Conservation (phyloP, 2,888 invertebrate genomes). For the Eristalis arbustorum region DNA sequence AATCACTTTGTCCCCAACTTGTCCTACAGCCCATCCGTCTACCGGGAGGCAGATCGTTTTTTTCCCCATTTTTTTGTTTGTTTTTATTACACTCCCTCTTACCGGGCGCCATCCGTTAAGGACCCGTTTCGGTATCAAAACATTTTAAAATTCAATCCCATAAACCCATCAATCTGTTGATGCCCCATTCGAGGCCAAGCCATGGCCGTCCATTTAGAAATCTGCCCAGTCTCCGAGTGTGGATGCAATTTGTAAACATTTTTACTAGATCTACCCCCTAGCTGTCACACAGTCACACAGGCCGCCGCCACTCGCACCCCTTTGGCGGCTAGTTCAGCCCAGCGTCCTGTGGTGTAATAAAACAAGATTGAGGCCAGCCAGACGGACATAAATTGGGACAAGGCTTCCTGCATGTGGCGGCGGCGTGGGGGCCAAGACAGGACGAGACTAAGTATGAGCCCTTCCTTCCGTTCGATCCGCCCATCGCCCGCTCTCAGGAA, state of each 20-base stretch:
- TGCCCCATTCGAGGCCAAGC: slow-evolving; percentile 46
- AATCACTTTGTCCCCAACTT: slow-evolving; percentile 31
- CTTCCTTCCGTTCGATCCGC: background rate
- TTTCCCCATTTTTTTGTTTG: background rate
- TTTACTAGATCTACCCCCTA: slow-evolving; percentile 1
- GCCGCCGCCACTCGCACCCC: background rate
- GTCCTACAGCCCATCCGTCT: background rate
- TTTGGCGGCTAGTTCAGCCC: background rate
- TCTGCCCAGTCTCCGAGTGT: slow-evolving; percentile 29
- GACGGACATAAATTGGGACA: slow-evolving; percentile 64
- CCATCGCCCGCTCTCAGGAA: background rate
- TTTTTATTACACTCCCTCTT: slow-evolving; percentile 2
- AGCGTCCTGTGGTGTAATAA: slow-evolving; percentile 35
- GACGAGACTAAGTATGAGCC: background rate
- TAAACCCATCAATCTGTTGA: slow-evolving; percentile 65
- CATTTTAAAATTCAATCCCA: slow-evolving; percentile 66
- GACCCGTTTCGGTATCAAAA: slow-evolving; percentile 55
- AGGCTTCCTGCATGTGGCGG: background rate
- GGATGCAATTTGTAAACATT: slow-evolving; percentile 69
- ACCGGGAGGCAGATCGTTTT: background rate
- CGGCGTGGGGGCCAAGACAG: background rate
- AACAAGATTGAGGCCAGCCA: slow-evolving; percentile 60
- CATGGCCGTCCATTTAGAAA: slow-evolving; percentile 46
- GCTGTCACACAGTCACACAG: too few species aligned
- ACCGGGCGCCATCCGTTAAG: slow-evolving; percentile 5